Evolutionary conservation across 2,113 vertebrate species (phyloP).

Genomic region (Lepisosteus osseus): DNA sequence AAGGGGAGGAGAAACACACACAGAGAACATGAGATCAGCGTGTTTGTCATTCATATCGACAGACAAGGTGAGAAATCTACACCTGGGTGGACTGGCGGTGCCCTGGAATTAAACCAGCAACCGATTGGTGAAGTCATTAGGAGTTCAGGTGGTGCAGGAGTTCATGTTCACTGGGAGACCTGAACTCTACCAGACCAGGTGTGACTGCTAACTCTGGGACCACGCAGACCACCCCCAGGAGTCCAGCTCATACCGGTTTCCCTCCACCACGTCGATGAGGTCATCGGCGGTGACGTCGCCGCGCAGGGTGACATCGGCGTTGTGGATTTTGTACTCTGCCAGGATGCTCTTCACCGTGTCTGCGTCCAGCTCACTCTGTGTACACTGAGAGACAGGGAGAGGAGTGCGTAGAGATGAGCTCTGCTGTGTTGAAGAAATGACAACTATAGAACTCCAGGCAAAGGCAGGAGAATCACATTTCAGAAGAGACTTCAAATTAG

Average conservation of each 20-base stretch:
- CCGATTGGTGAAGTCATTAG: too few species aligned
- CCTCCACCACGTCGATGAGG: slow-evolving; percentile 95
- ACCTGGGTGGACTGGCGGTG: too few species aligned
- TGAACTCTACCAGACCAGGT: too few species aligned
- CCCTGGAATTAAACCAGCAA: too few species aligned
- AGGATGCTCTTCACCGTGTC: slow-evolving; percentile 96
- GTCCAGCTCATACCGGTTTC: slow-evolving; percentile 78
- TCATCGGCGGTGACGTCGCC: slow-evolving; percentile 91
- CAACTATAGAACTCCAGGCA: too few species aligned
- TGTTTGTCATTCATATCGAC: neutral
- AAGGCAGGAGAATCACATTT: neutral
- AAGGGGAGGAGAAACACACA: slow-evolving; percentile 17
- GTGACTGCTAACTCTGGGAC: too few species aligned
- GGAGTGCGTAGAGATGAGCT: neutral
- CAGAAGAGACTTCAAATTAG: too few species aligned
- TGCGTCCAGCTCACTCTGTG: slow-evolving; percentile 84
- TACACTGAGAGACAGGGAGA: slow-evolving; percentile 64
- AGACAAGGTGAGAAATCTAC: neutral
- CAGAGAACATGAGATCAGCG: too few species aligned
- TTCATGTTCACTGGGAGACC: too few species aligned
- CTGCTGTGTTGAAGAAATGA: too few species aligned
- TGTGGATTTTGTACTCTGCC: slow-evolving; percentile 96
- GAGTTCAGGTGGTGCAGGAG: too few species aligned
- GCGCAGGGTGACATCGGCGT: slow-evolving; percentile 91
- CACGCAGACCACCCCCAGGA: too few species aligned